Evolutionary conservation across 2,113 vertebrate genomes (phyloP).

Genomic region (Rhynchomys soricoides): DNA sequence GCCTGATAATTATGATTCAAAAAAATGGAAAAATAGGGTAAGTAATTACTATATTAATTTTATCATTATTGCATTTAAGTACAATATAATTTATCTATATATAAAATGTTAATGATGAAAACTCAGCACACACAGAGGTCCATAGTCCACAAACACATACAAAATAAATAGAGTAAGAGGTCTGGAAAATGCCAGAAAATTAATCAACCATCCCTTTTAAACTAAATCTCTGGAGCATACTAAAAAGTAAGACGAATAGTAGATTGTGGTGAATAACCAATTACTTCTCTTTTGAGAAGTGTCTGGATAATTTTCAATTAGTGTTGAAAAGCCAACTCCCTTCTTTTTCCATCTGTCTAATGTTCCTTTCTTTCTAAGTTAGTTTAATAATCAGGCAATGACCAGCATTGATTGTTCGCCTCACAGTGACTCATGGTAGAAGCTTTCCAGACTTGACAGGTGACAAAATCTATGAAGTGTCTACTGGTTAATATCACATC

Average conservation of each 20-base stretch:
- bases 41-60: slow-evolving; percentile 53
- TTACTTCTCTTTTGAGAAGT: not conserved
- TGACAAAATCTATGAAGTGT: not conserved
- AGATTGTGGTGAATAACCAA: not conserved
- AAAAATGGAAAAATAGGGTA: not conserved
- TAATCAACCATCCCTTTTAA: not conserved
- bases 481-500: not conserved
- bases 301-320: not conserved
- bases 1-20: slow-evolving; percentile 55
- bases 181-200: slow-evolving; percentile 53
- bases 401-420: not conserved
- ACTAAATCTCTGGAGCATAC: not conserved
- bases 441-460: not conserved
- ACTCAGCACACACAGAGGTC: slow-evolving; percentile 43
- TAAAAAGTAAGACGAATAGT: not conserved
- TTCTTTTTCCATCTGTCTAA: not conserved
- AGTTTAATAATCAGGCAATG: not conserved
- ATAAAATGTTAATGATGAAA: slow-evolving; percentile 50
- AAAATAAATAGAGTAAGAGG: slow-evolving; percentile 29
- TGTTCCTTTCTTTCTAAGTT: not conserved
- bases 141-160: not conserved
- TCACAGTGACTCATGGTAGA: not conserved
- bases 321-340: not conserved
- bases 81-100: slow-evolving; percentile 41
- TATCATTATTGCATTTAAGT: slow-evolving; percentile 70